phyloP scores from a whole-genome alignment of 1,140 invertebrate species.

The Harpegnathos saltator region DNA sequence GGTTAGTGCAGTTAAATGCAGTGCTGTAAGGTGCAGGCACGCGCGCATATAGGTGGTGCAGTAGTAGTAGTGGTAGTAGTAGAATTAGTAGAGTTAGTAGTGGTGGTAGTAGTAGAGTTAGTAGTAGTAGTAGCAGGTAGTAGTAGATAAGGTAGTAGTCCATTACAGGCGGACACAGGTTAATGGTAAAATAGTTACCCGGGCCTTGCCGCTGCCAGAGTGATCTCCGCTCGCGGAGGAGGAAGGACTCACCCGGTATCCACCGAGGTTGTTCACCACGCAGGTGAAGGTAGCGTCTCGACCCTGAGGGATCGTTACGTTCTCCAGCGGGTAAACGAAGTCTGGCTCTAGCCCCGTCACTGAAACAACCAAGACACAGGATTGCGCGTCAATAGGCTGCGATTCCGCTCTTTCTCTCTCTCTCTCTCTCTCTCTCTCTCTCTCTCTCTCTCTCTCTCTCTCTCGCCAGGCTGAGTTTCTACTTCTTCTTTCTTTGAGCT shows the following conservation, averaged over 20 bases:
- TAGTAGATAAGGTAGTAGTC: conserved; percentile 78
- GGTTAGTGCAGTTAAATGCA: conserved; percentile 76
- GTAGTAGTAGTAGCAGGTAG: conserved; percentile 60
- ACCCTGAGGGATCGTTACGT: conserved; percentile 94
- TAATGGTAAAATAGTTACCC: conserved; percentile 84
- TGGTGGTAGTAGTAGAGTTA: conserved; percentile 57
- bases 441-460: too few species aligned
- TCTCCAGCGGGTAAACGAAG: conserved; percentile 94
- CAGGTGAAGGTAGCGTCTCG: conserved; percentile 95
- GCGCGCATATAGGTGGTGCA: conserved; percentile 74
- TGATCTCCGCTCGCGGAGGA: conserved; percentile 88
- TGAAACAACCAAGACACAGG: conserved; percentile 76
- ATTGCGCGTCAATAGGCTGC: conserved; percentile 5
- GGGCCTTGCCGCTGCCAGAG: conserved; percentile 88
- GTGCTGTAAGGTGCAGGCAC: conserved; percentile 77
- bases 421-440: too few species aligned
- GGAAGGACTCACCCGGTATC: conserved; percentile 97
- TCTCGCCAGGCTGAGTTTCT: neutral
- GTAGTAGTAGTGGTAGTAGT: conserved; percentile 69
- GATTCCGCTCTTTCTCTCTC: neutral
- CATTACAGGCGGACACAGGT: conserved; percentile 83
- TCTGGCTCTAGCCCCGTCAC: conserved; percentile 92
- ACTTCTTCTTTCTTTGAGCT: too few species aligned
- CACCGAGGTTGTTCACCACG: conserved; percentile 95
- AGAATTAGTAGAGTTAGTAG: conserved; percentile 44